These are phyloP conservation scores for Psammodynastes pulverulentus DNA, from an alignment of 2,113 vertebrate species.

Conservation along the genomic window DNA sequence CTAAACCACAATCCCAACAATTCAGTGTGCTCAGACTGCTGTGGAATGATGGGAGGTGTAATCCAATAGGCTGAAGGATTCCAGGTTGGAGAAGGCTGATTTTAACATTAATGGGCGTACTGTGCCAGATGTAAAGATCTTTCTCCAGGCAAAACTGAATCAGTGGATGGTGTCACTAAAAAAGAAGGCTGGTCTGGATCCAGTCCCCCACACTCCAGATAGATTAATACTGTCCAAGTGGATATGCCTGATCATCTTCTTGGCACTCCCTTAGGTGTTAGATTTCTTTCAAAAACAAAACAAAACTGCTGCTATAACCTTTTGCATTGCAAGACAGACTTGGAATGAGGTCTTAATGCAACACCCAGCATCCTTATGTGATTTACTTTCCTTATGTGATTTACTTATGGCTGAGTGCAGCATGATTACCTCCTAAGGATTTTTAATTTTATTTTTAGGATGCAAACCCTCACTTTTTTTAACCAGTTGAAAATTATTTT, in stretches of 20 bases:
- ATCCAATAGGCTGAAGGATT: neutral
- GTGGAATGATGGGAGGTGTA: neutral
- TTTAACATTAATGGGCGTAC: neutral
- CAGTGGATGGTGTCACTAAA: neutral
- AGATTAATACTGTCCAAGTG: neutral
- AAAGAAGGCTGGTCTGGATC: neutral
- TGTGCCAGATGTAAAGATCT: neutral
- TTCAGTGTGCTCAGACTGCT: neutral
- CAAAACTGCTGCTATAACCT: neutral
- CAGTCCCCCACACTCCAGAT: neutral
- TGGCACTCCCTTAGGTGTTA: neutral
- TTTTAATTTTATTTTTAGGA: neutral
- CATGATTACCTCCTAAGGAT: neutral
- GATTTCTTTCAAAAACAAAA: neutral
- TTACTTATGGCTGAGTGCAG: too few relatives aligned
- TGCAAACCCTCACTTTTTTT: neutral
- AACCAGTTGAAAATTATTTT: neutral
- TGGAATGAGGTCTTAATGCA: neutral
- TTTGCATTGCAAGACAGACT: neutral
- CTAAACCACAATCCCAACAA: neutral
- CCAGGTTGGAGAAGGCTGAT: neutral
- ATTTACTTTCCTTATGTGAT: neutral
- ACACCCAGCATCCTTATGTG: neutral
- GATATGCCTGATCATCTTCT: neutral
- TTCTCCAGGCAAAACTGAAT: neutral